Base-by-base conservation (phyloP, 2,797 vertebrate species). In the Diplodus puntazzo region DNA sequence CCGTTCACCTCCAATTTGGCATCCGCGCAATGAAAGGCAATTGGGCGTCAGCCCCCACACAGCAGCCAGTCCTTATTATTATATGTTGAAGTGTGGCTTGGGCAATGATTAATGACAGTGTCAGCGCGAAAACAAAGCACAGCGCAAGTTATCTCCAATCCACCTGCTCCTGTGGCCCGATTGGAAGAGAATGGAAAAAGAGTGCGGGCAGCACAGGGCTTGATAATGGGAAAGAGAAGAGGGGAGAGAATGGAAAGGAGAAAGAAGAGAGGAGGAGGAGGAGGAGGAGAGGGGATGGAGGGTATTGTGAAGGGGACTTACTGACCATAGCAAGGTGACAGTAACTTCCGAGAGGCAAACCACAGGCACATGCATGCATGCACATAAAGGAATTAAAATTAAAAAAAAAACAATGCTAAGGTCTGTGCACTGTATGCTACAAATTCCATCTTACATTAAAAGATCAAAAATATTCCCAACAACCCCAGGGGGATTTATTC, bases 21-120 rank as follows among this genome's bases (percentile, higher is more conserved):
- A 97, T 97, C 95, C 95, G 92, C 94, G 95, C 96, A 94, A 96
- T 96, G 96, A 99, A 97, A 99, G 97, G 97, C 97, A 98, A 98
- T 98, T 98, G 97, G 97, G 96, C 96, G 94, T 96, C 96, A 95
- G 97, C 97, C 96, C 96, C 96, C 92, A 92, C 92, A 96, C 96
- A 96, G 95, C 96, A 99, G 97, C 97, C 97, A 97, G 96, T 96
- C 96, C 97, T 98, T 97, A 99, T 99, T 98, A 99, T 98, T 98
- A 97, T 96, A 97, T 96, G 97, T 96, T 98, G 97, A 98, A 98
- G 97, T 97, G 97, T 96, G 96, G 97, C 97, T 97, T 96, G 96
- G 96, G 95, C 97, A 96, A 99, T 99, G 98, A 99, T 99, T 98
- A 98, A 99, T 99, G 98, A 97, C 97, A 96, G 96, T 97, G 97